Evolutionary conservation across 2,113 vertebrate species (phyloP).

Genomic region (Upupa epops): DNA sequence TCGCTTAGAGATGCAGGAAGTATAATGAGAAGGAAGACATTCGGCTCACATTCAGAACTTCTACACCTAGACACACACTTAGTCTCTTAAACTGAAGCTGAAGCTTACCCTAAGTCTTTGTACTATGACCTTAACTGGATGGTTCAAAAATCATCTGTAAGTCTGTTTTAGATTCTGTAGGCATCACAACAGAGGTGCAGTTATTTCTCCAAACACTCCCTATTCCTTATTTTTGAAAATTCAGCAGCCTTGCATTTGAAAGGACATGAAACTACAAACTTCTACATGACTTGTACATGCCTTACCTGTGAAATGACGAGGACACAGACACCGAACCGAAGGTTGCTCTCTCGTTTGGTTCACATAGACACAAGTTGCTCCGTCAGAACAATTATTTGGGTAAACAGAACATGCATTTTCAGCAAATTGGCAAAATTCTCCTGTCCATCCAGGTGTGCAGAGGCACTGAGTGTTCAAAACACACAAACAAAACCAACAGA

Average conservation of each 20-base stretch:
- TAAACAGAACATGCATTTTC: constrained; percentile 76
- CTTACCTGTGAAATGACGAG: constrained; percentile 76
- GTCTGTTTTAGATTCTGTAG: background rate
- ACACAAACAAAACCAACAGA: background rate
- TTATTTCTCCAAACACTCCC: background rate
- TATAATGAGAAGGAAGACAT: background rate
- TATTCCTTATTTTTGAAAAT: background rate
- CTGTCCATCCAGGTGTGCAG: constrained; percentile 76
- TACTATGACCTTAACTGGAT: background rate
- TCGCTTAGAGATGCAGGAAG: background rate
- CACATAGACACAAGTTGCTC: constrained; percentile 73
- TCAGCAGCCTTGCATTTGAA: background rate
- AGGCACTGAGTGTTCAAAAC: constrained; percentile 72
- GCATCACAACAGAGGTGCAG: background rate
- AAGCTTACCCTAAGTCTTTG: background rate
- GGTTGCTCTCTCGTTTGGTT: constrained; percentile 66
- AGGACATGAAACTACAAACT: background rate
- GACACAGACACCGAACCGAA: constrained; percentile 72
- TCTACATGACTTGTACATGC: background rate
- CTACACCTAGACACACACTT: background rate
- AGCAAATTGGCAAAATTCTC: constrained; percentile 76
- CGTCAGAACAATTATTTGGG: constrained; percentile 69
- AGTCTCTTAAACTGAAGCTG: background rate
- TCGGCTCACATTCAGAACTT: background rate
- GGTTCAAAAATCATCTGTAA: background rate